Conservation (phyloP, 2,888 invertebrate genomes). For the Drepanosiphum platanoidis region DNA sequence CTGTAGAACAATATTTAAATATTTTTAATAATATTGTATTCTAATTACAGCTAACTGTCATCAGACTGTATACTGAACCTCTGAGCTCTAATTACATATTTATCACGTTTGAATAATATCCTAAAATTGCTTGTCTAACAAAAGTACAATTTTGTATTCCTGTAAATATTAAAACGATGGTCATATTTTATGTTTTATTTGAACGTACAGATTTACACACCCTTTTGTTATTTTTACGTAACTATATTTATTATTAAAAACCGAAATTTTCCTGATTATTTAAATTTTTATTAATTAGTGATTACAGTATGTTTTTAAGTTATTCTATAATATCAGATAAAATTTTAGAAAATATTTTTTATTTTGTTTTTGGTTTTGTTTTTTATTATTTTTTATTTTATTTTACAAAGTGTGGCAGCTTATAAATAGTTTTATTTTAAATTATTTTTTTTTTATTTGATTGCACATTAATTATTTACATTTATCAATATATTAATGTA, state of each 20-base stretch:
- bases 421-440: slow-evolving; percentile 42
- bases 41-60: slow-evolving; percentile 33
- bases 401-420: slow-evolving; percentile 54
- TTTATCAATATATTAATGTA: slow-evolving; percentile 29
- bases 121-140: slow-evolving; percentile 24
- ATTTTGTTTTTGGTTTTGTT: slow-evolving; percentile 41
- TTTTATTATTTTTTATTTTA: slow-evolving; percentile 5
- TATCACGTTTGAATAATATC: not conserved
- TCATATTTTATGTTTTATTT: slow-evolving; percentile 32
- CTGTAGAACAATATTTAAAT: too few relatives aligned
- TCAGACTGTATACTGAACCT: slow-evolving; percentile 52
- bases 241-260: slow-evolving; percentile 30
- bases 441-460: slow-evolving; percentile 37
- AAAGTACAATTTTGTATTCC: slow-evolving; percentile 3
- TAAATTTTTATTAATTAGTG: slow-evolving; percentile 34
- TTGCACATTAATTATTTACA: slow-evolving; percentile 20
- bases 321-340: slow-evolving; percentile 43
- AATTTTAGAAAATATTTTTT: slow-evolving; percentile 34
- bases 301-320: slow-evolving; percentile 53
- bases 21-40: not conserved
- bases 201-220: not conserved
- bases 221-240: not conserved
- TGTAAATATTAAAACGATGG: slow-evolving; percentile 22
- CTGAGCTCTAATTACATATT: slow-evolving; percentile 37
- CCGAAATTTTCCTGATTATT: slow-evolving; percentile 17